A percentile compares a stretch with the other conserved stretches of the same genome.
Evolutionary conservation across 2,797 vertebrate genomes (phyloP).

Genomic region (Gadopsis bispinosus): DNA sequence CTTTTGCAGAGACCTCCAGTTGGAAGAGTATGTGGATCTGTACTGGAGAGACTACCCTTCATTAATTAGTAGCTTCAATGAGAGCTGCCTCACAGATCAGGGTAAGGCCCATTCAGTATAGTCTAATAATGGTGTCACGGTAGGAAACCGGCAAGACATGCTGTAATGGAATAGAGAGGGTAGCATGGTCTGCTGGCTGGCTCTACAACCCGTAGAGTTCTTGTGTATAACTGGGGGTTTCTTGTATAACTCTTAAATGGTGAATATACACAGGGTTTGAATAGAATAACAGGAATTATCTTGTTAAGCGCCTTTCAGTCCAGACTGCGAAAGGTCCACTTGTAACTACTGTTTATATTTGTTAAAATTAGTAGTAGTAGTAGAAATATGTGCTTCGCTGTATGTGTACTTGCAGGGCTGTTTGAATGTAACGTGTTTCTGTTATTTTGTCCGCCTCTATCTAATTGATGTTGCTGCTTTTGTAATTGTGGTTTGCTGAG

Average conservation of each 20-base stretch:
- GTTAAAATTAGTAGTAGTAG: background rate
- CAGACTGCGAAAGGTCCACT: background rate
- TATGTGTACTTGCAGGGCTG: background rate
- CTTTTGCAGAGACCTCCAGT: slow-evolving; percentile 90
- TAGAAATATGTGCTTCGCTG: background rate
- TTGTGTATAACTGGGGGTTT: background rate
- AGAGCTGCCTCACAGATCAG: slow-evolving; percentile 90
- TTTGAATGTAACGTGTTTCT: background rate
- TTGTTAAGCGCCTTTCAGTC: background rate
- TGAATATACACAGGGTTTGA: background rate
- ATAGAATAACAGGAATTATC: background rate
- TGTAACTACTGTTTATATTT: background rate
- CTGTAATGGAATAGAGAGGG: background rate
- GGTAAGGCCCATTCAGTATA: slow-evolving; percentile 81
- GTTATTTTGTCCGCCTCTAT: background rate
- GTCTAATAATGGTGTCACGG: slow-evolving; percentile 45
- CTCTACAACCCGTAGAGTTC: background rate
- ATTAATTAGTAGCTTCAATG: slow-evolving; percentile 89
- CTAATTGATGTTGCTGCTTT: background rate
- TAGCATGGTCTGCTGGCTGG: slow-evolving; percentile 8
- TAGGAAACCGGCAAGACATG: slow-evolving; percentile 56
- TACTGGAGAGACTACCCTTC: slow-evolving; percentile 96
- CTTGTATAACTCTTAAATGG: background rate
- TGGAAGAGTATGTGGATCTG: slow-evolving; percentile 93
- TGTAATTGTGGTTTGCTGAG: background rate